phyloP scores from a whole-genome alignment of 1,140 invertebrate species.

The Caenorhabditis inopinata region DNA sequence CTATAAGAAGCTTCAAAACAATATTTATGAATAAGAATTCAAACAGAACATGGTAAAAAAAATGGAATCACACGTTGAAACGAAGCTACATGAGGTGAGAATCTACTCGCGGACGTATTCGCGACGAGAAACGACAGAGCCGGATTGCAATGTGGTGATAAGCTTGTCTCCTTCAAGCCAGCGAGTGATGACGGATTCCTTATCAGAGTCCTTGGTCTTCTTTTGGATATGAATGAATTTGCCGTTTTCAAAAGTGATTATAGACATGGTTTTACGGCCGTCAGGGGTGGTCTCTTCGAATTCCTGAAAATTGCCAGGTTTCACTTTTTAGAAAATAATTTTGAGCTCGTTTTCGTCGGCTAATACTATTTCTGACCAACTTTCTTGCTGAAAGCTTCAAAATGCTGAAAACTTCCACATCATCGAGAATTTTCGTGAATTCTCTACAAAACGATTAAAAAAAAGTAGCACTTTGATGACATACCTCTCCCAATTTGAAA shows the following conservation, averaged over 20 bases:
- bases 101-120: conserved; percentile 26
- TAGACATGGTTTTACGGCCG: conserved; percentile 27
- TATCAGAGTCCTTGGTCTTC: conserved; percentile 11
- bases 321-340: too few species aligned
- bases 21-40: too few species aligned
- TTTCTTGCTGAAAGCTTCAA: too few species aligned
- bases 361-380: too few species aligned
- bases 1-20: too few species aligned
- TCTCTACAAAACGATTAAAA: background rate
- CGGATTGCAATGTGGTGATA: conserved; percentile 10
- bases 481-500: conserved; percentile 33
- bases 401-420: too few species aligned
- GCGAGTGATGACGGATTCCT: conserved; percentile 39
- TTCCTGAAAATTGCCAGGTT: conserved; percentile 5
- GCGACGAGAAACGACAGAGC: conserved; percentile 27
- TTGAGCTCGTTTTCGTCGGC: too few species aligned
- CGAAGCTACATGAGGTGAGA: too few species aligned
- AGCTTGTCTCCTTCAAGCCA: conserved; percentile 35
- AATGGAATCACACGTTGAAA: background rate
- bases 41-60: too few species aligned
- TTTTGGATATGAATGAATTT: conserved; percentile 44
- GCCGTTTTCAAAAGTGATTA: conserved; percentile 19
- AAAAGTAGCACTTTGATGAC: background rate
- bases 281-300: conserved; percentile 48
- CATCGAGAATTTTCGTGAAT: too few species aligned